Evolutionary conservation across 1,140 invertebrate genomes (phyloP).

Genomic region (Drosophila bocqueti): DNA sequence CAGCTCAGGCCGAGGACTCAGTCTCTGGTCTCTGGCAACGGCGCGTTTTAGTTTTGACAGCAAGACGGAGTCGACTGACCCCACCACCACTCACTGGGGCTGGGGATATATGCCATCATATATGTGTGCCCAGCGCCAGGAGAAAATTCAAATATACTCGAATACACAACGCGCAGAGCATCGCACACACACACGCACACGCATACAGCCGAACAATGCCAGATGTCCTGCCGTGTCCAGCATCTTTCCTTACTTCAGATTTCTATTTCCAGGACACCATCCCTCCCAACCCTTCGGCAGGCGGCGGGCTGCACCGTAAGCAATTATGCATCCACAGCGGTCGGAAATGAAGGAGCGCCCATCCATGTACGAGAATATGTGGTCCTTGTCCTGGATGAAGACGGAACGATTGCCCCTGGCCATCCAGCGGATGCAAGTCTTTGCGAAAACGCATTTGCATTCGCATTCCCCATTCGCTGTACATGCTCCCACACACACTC

Average conservation of each 20-base stretch:
- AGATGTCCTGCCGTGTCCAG: constrained; percentile 64
- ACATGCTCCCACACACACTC: constrained; percentile 3
- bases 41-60: constrained; percentile 80
- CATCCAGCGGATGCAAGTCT: constrained; percentile 38
- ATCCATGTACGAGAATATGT: constrained; percentile 40
- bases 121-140: constrained; percentile 25
- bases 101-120: constrained; percentile 41
- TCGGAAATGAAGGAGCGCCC: constrained; percentile 47
- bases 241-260: constrained; percentile 61
- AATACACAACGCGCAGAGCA: constrained; percentile 26
- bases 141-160: constrained; percentile 63
- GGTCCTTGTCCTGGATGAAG: constrained; percentile 28
- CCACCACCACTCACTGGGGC: constrained; percentile 14
- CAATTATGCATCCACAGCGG: constrained; percentile 65
- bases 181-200: constrained; percentile 3
- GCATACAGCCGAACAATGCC: constrained; percentile 44
- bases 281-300: constrained; percentile 15
- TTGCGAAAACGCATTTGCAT: constrained; percentile 39
- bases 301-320: constrained; percentile 42
- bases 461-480: constrained; percentile 9
- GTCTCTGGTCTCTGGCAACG: constrained; percentile 54
- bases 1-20: constrained; percentile 3
- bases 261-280: constrained; percentile 50
- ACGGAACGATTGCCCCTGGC: constrained; percentile 22
- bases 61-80: constrained; percentile 48